These are phyloP conservation scores for Agelastica alni DNA, from an alignment of 2,888 invertebrate species.

Conservation along the genomic window DNA sequence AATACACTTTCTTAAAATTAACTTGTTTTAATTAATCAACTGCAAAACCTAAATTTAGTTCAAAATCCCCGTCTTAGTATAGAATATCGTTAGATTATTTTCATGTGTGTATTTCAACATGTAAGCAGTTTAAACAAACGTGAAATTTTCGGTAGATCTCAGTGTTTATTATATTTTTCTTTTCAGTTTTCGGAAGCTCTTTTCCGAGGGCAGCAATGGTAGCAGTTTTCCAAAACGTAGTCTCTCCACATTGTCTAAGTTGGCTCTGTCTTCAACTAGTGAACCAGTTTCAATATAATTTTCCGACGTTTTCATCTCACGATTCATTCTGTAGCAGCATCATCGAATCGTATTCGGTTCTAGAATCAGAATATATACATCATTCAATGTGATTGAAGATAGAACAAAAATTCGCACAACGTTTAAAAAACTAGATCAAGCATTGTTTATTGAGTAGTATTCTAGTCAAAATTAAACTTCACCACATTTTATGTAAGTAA, in stretches of 20 bases:
- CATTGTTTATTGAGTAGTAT: no score
- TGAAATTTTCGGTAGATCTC: no score
- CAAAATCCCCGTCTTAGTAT: no score
- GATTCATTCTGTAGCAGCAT: constrained; percentile 19
- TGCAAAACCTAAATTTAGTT: no score
- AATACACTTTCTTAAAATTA: no score
- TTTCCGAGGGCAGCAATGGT: constrained; percentile 77
- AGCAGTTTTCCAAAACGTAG: constrained; percentile 80
- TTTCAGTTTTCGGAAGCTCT: constrained; percentile 85
- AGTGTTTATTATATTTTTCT: constrained; percentile 19
- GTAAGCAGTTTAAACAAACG: no score
- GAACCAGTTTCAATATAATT: constrained; percentile 52
- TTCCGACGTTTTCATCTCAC: not conserved
- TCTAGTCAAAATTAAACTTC: no score
- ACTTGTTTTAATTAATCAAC: no score
- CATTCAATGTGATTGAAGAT: constrained; percentile 37
- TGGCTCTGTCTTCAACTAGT: constrained; percentile 62
- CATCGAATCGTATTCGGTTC: constrained; percentile 14
- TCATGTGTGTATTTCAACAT: no score
- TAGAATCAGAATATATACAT: constrained; percentile 40
- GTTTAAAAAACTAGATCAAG: not conserved
- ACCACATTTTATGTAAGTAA: no score
- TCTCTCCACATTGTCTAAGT: constrained; percentile 77
- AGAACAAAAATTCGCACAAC: not conserved
- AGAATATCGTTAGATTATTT: no score